Conservation (phyloP, 2,888 invertebrate species). For the Acleris laterana region DNA sequence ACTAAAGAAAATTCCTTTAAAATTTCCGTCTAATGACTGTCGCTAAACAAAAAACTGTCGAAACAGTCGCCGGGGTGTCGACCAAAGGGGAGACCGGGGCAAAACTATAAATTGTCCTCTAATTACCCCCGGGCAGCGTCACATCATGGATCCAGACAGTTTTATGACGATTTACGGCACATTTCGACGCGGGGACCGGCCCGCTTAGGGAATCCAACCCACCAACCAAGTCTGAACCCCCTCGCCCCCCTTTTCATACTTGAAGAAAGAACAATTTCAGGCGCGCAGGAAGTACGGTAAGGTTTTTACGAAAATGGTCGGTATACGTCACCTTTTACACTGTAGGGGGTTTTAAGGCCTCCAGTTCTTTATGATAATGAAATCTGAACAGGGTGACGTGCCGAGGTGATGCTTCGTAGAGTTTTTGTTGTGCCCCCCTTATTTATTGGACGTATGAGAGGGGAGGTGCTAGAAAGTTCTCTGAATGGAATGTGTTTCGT, state of each 20-base stretch:
- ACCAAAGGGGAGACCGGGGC: conserved; percentile 37
- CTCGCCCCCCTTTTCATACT: conserved; percentile 40
- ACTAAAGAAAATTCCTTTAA: conserved; percentile 25
- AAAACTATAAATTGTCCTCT: conserved; percentile 84
- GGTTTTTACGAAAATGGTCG: conserved; percentile 45
- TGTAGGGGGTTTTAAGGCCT: conserved; percentile 82
- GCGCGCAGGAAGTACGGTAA: conserved; percentile 30
- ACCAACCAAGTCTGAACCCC: conserved; percentile 53
- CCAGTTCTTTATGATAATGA: conserved; percentile 85
- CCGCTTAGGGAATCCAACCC: conserved; percentile 71
- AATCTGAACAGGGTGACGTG: conserved; percentile 84
- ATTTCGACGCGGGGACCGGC: conserved; percentile 80
- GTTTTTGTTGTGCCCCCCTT: conserved; percentile 82
- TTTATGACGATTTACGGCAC: conserved; percentile 87
- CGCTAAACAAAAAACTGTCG: conserved; percentile 38
- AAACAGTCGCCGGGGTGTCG: conserved; percentile 35
- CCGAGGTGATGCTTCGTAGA: conserved; percentile 80
- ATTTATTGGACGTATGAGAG: conserved; percentile 82
- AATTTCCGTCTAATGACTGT: conserved; percentile 32
- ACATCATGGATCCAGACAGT: conserved; percentile 90
- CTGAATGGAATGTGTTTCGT: conserved; percentile 75
- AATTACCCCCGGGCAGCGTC: conserved; percentile 86
- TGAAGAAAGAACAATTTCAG: conserved; percentile 33
- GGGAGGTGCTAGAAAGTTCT: conserved; percentile 66
- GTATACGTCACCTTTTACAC: conserved; percentile 59